Conservation (phyloP, 2,797 vertebrate genomes). For the Loriculus beryllinus region DNA sequence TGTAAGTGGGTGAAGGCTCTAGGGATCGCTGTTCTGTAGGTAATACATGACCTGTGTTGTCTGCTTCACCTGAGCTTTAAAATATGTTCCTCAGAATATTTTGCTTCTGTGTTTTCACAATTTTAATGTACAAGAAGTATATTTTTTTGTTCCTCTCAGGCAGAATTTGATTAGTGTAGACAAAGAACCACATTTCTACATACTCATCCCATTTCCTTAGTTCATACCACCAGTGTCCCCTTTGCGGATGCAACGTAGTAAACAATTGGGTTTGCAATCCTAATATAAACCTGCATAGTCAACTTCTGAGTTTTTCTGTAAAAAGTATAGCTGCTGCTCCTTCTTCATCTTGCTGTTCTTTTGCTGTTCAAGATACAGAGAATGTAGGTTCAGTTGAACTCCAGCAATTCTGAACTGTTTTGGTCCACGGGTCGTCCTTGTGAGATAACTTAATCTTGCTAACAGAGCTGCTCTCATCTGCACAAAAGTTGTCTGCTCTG, state of each 20-base stretch:
- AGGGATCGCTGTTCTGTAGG: background rate
- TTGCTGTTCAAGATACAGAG: background rate
- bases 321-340: background rate
- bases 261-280: background rate
- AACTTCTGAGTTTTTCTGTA: background rate
- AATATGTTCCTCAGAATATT: background rate
- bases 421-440: background rate
- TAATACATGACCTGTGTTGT: background rate
- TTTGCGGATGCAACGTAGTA: background rate
- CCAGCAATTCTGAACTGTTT: background rate
- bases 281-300: background rate
- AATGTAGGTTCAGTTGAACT: background rate
- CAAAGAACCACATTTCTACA: background rate
- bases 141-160: background rate
- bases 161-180: background rate
- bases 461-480: background rate
- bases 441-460: background rate
- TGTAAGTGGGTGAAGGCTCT: background rate
- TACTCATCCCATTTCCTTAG: background rate
- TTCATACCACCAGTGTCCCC: background rate
- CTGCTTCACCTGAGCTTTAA: background rate
- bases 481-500: background rate
- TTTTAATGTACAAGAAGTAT: background rate
- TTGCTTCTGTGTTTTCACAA: background rate
- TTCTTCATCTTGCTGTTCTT: background rate